A percentile compares a stretch with the other conserved stretches of the same genome.
Evolutionary conservation across 2,888 invertebrate species (phyloP).

Genomic region (Luperina testacea): DNA sequence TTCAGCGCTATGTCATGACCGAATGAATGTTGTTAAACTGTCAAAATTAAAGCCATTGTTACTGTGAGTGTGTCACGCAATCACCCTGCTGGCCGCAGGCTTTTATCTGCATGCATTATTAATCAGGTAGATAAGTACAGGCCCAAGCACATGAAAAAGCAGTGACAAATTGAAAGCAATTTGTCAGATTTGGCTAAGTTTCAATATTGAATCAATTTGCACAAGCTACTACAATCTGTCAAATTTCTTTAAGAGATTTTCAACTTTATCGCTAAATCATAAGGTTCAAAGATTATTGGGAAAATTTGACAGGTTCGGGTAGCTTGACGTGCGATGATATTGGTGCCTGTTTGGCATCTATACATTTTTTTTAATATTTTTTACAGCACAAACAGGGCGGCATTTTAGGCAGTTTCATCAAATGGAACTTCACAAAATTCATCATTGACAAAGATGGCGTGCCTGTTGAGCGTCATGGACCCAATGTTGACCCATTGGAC

Average conservation of each 20-base stretch:
- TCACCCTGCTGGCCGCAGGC: neutral
- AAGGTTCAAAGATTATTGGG: too few species aligned
- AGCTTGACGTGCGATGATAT: too few species aligned
- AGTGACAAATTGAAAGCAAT: neutral
- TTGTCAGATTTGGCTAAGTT: conserved; percentile 18
- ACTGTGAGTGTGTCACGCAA: neutral
- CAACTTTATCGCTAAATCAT: too few species aligned
- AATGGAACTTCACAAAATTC: conserved; percentile 97
- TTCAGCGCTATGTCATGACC: too few species aligned
- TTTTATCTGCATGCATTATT: neutral
- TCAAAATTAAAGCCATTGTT: too few species aligned
- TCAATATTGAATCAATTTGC: conserved; percentile 25
- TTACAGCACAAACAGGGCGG: conserved; percentile 89
- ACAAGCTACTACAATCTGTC: too few species aligned
- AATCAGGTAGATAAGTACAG: neutral
- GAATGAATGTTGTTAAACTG: too few species aligned
- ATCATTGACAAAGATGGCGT: conserved; percentile 93
- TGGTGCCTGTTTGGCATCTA: too few species aligned
- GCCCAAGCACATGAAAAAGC: neutral
- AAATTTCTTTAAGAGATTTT: too few species aligned
- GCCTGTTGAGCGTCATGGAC: conserved; percentile 92
- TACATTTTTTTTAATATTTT: conserved; percentile 12
- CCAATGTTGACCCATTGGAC: conserved; percentile 90
- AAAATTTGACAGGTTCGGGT: too few species aligned
- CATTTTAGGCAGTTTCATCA: conserved; percentile 91